Conservation (phyloP, 2,797 vertebrate genomes). For the Lindbergichthys nudifrons region DNA sequence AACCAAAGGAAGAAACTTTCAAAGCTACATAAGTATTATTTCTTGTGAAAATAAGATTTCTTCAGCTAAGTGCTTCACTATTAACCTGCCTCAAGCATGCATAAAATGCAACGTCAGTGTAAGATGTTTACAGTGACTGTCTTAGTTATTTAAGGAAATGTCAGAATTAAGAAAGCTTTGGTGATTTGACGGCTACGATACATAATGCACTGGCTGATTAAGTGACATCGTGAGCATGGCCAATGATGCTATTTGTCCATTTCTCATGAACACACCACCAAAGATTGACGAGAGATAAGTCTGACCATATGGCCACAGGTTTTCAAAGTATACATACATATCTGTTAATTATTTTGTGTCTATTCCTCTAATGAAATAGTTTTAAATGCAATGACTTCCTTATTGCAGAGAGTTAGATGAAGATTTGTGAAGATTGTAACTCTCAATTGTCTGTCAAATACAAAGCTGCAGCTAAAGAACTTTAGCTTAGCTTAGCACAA, state of each 20-base stretch:
- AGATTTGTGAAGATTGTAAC: neutral
- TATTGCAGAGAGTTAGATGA: neutral
- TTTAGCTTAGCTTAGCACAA: slow-evolving; percentile 12
- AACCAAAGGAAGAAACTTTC: slow-evolving; percentile 39
- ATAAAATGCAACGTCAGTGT: slow-evolving; percentile 41
- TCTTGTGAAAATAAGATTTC: slow-evolving; percentile 29
- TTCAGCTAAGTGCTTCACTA: slow-evolving; percentile 29
- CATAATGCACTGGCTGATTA: slow-evolving; percentile 32
- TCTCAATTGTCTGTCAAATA: neutral
- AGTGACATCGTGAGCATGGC: slow-evolving; percentile 32
- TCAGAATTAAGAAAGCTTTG: slow-evolving; percentile 55
- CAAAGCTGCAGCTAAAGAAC: neutral
- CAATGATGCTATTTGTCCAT: slow-evolving; percentile 7
- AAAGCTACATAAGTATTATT: slow-evolving; percentile 64
- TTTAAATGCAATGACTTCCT: slow-evolving; percentile 8
- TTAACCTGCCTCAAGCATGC: slow-evolving; percentile 51
- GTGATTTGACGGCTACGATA: slow-evolving; percentile 38
- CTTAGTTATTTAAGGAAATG: slow-evolving; percentile 41
- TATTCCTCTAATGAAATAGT: slow-evolving; percentile 13
- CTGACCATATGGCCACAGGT: slow-evolving; percentile 8
- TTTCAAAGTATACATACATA: neutral
- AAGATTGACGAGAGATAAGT: slow-evolving; percentile 9
- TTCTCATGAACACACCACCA: slow-evolving; percentile 20
- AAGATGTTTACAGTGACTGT: slow-evolving; percentile 67
- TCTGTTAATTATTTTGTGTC: neutral